Base-by-base conservation (phyloP, 2,888 invertebrate genomes). In the Laspeyria flexula region DNA sequence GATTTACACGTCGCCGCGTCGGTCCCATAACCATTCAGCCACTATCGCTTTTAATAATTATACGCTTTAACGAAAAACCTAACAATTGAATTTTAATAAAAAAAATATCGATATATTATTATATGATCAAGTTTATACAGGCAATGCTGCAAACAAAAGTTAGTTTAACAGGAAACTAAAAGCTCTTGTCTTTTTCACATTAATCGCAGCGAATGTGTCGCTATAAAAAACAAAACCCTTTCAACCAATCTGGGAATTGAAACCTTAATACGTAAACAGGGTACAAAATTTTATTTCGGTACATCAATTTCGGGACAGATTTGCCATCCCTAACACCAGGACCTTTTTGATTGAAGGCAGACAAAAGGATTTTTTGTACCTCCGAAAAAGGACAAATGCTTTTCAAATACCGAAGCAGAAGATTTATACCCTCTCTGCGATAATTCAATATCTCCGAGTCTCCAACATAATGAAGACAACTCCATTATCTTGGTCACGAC, bases 371-470 rank as follows among this genome's bases (percentile, higher is more conserved):
- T 84, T 83, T 81, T 77, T 52, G 60, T 25, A 68, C 65, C 38
- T 47, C 66, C 63, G 67, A 79, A 79, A 86, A 85, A 78, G 81
- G 81, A 81, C 83, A 82, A 86, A 86, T 79, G 74, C 80, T 75
- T 81, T 74, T 79, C 81, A 79, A 85, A 85, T 83, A 73, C 79
- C 80, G 66, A 55, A 68, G 51, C 68, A 66, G 62, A 73, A 78
- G 85, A 84, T 85, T 81, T 82, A 81, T 83, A 25, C 73, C 78
- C 74, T 60, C 55, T 60, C 65, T 52, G 54, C 71, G 81, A 83
- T 85, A 85, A 86, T 86, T 85, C 81, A 85, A 86, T 86, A 83
- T 81, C 77, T 72, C 56, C 67, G 61, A 62, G 75, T 75, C 75
- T 81, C 7, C 7, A 80, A 84, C 82, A 23, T 30, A 30, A 30